phyloP scores from a whole-genome alignment of 53 echinoderm and acorn worm species.

The Zoroaster sp. region DNA sequence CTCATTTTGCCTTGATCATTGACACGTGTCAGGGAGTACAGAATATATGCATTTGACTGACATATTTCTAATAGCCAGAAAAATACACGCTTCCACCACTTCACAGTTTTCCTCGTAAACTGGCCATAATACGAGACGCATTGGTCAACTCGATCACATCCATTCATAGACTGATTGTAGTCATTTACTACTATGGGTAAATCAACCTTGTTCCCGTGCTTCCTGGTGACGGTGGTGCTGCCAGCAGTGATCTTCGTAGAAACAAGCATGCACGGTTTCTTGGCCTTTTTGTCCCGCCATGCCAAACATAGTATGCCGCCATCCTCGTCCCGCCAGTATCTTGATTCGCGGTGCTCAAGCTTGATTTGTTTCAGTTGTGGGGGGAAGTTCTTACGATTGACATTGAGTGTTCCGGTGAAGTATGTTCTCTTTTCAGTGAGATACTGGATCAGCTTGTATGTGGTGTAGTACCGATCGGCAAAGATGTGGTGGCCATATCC shows the following conservation, averaged over 20 bases:
- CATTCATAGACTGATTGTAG: too few relatives aligned
- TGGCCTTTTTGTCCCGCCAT: too few relatives aligned
- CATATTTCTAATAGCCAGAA: too few relatives aligned
- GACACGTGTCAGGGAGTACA: constrained; percentile 22
- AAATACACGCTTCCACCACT: constrained; percentile 53
- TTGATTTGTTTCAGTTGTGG: constrained; percentile 35
- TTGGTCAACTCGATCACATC: too few relatives aligned
- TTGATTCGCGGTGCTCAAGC: background rate
- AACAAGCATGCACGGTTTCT: constrained; percentile 20
- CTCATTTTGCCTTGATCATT: constrained; percentile 1
- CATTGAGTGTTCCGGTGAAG: constrained; percentile 27
- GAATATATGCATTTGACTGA: constrained; percentile 49
- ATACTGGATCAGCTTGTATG: constrained; percentile 1
- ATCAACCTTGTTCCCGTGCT: constrained; percentile 6
- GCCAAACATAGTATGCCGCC: background rate
- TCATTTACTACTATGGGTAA: constrained; percentile 26
- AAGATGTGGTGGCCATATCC: constrained; percentile 43
- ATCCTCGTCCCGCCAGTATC: constrained; percentile 26
- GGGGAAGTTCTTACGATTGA: constrained; percentile 39
- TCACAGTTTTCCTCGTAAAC: constrained; percentile 35
- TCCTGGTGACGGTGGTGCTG: background rate
- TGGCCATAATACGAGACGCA: constrained; percentile 58
- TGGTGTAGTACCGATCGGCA: constrained; percentile 53
- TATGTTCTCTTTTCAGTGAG: background rate
- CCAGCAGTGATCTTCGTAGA: background rate